These are phyloP conservation scores for Rhagonycha lutea DNA, from an alignment of 2,888 invertebrate genomes.

Conservation along the genomic window DNA sequence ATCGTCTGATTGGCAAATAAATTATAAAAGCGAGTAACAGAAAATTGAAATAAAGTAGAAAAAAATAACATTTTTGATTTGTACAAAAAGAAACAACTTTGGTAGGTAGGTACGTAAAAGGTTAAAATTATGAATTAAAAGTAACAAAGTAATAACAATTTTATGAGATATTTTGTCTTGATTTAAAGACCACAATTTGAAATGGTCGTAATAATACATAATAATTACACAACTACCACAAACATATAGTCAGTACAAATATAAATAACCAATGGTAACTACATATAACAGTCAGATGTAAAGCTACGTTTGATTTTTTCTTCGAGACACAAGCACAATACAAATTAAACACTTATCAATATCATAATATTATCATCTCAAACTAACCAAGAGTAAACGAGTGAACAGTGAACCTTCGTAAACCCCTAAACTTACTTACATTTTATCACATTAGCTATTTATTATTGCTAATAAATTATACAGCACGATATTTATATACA, in stretches of 20 bases:
- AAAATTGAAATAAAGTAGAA: not conserved
- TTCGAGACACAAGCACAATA: constrained; percentile 24
- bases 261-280: constrained; percentile 38
- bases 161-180: not conserved
- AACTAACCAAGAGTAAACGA: constrained; percentile 13
- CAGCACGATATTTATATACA: constrained; percentile 22
- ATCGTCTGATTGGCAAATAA: not conserved
- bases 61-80: not conserved
- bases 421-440: constrained; percentile 14
- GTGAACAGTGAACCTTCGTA: constrained; percentile 1
- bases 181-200: not conserved
- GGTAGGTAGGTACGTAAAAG: not conserved
- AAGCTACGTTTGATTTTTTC: constrained; percentile 22
- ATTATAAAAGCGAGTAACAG: not conserved
- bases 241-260: constrained; percentile 39
- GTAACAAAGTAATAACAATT: not conserved
- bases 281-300: constrained; percentile 37
- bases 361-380: constrained; percentile 20
- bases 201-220: not conserved
- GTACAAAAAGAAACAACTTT: not conserved
- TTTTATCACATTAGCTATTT: constrained; percentile 38
- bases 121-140: not conserved
- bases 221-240: constrained; percentile 16
- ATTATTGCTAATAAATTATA: constrained; percentile 38
- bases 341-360: constrained; percentile 11